phyloP scores from a whole-genome alignment of 2,113 vertebrate species.

The Perccottus glenii region DNA sequence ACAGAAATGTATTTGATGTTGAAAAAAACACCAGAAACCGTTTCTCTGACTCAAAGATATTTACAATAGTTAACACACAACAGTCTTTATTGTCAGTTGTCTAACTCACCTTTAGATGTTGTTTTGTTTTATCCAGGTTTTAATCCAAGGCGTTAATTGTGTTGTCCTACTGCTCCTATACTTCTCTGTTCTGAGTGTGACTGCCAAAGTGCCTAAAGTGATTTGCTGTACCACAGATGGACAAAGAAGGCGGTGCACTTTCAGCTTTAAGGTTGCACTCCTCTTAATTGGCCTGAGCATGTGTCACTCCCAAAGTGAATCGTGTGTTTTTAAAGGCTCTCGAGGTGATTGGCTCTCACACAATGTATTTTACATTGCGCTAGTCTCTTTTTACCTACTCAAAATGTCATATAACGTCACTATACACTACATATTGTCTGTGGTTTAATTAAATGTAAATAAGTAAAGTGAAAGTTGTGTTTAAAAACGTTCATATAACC shows the following conservation, averaged over 20 bases:
- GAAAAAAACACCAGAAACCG: background rate
- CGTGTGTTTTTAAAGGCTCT: conserved; percentile 5
- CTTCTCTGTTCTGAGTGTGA: conserved; percentile 2
- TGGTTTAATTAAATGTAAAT: too few species aligned
- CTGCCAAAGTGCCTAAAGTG: conserved; percentile 23
- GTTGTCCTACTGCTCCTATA: conserved; percentile 9
- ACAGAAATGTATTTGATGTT: background rate
- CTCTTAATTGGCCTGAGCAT: conserved; percentile 19
- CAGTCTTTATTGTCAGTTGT: conserved; percentile 13
- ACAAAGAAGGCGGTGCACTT: conserved; percentile 51
- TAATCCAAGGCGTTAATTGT: conserved; percentile 2
- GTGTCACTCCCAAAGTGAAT: conserved; percentile 30
- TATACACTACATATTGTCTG: too few species aligned
- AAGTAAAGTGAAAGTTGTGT: too few species aligned
- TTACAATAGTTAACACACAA: conserved; percentile 13
- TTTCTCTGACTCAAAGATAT: background rate
- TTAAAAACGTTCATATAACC: too few species aligned
- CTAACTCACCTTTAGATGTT: conserved; percentile 62
- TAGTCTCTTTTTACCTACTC: background rate
- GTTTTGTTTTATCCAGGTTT: conserved; percentile 17
- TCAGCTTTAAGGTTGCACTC: conserved; percentile 5
- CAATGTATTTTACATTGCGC: background rate
- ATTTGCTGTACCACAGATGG: conserved; percentile 33
- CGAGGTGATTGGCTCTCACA: background rate
- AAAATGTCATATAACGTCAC: too few species aligned